Evolutionary conservation across 2,888 invertebrate genomes (phyloP).

Genomic region (Heliconius charithonia): DNA sequence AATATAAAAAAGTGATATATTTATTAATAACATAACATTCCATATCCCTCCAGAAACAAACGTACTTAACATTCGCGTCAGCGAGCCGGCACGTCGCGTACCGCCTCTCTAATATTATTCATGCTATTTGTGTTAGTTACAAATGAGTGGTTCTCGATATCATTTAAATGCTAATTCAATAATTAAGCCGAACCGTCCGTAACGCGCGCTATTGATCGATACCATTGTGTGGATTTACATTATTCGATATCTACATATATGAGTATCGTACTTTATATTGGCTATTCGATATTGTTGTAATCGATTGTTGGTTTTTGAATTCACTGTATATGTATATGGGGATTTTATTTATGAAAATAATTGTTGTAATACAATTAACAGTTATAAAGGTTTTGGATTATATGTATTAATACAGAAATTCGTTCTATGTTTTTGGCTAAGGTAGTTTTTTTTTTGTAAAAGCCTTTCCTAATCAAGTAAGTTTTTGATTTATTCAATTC

Average conservation of each 20-base stretch:
- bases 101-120: constrained; percentile 73
- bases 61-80: constrained; percentile 69
- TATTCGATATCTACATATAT: constrained; percentile 42
- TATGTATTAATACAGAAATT: no score
- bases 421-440: no score
- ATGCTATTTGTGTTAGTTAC: constrained; percentile 84
- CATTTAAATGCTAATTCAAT: constrained; percentile 85
- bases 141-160: constrained; percentile 85
- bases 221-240: constrained; percentile 52
- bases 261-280: no score
- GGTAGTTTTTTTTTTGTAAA: no score
- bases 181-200: constrained; percentile 81
- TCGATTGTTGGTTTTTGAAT: background rate
- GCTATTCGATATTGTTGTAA: background rate
- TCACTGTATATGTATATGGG: background rate
- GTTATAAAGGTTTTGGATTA: background rate
- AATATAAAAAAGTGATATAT: no score
- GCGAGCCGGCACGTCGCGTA: constrained; percentile 61
- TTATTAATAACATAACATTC: background rate
- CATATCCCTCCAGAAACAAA: constrained; percentile 44
- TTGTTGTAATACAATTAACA: background rate
- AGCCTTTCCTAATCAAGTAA: no score
- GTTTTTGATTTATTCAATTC: no score
- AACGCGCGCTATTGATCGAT: constrained; percentile 71
- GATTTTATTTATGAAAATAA: background rate